phyloP scores from a whole-genome alignment of 1,140 invertebrate genomes.

The Aphelenchoides besseyi region DNA sequence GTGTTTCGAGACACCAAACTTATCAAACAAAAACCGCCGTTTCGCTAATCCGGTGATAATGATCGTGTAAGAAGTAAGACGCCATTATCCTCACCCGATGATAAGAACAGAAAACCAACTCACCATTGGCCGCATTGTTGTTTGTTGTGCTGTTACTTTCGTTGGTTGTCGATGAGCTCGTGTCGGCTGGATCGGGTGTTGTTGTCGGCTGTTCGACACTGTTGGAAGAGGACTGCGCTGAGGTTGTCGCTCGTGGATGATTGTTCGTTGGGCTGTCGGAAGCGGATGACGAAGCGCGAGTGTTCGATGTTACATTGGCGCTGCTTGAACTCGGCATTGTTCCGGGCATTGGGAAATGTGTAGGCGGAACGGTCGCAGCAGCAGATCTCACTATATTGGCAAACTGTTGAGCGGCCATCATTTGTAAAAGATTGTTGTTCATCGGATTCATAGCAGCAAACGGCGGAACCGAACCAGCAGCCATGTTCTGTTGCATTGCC shows the following conservation, averaged over 20 bases:
- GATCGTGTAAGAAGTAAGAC: background rate
- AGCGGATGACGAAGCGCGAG: constrained; percentile 3
- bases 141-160: background rate
- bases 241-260: background rate
- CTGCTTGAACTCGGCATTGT: background rate
- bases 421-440: constrained; percentile 13
- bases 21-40: constrained; percentile 9
- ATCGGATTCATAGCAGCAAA: background rate
- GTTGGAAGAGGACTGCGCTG: background rate
- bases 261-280: background rate
- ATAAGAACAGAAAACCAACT: background rate
- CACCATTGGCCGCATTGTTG: constrained; percentile 3
- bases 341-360: background rate
- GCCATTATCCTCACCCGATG: background rate
- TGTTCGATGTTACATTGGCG: constrained; percentile 7
- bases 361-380: background rate
- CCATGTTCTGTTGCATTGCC: background rate
- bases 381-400: background rate
- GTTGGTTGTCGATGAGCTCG: background rate
- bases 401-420: constrained; percentile 6
- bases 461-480: background rate
- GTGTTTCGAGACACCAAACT: background rate
- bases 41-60: constrained; percentile 18
- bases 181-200: background rate
- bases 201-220: background rate